These are phyloP conservation scores for Hypomecis punctinalis DNA, from an alignment of 2,888 invertebrate genomes.

Conservation along the genomic window DNA sequence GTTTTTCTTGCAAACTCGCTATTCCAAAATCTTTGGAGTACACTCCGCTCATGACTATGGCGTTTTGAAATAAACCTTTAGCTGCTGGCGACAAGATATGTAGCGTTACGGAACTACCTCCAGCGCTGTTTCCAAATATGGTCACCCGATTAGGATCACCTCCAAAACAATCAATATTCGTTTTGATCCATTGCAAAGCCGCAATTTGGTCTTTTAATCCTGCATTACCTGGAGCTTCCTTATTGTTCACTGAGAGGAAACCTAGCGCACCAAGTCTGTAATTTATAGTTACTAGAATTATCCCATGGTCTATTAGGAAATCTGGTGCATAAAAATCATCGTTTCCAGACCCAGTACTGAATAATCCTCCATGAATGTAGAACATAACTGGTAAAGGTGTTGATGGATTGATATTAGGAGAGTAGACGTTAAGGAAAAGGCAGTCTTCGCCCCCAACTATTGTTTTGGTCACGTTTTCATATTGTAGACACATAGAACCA, in stretches of 20 bases:
- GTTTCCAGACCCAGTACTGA: slow-evolving; percentile 57
- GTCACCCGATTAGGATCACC: slow-evolving; percentile 59
- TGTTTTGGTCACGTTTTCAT: background rate
- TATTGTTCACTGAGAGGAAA: slow-evolving; percentile 59
- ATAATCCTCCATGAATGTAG: slow-evolving; percentile 65
- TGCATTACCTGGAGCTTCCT: slow-evolving; percentile 65
- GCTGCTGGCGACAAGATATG: slow-evolving; percentile 56
- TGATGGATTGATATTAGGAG: slow-evolving; percentile 51
- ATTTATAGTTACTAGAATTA: slow-evolving; percentile 64
- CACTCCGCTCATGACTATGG: slow-evolving; percentile 88
- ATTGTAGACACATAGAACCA: slow-evolving; percentile 40
- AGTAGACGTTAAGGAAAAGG: slow-evolving; percentile 66
- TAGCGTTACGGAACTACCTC: slow-evolving; percentile 45
- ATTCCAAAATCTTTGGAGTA: slow-evolving; percentile 56
- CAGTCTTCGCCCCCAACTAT: slow-evolving; percentile 53
- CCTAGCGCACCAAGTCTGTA: slow-evolving; percentile 64
- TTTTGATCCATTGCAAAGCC: slow-evolving; percentile 59
- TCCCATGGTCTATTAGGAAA: slow-evolving; percentile 56
- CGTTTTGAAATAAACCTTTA: slow-evolving; percentile 55
- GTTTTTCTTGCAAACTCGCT: slow-evolving; percentile 19
- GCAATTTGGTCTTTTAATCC: slow-evolving; percentile 66
- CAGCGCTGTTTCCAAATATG: slow-evolving; percentile 59
- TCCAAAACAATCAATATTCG: slow-evolving; percentile 56
- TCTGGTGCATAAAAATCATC: slow-evolving; percentile 59
- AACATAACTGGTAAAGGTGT: slow-evolving; percentile 61